phyloP scores from a whole-genome alignment of 2,113 vertebrate species.

The Chelonoidis abingdonii region DNA sequence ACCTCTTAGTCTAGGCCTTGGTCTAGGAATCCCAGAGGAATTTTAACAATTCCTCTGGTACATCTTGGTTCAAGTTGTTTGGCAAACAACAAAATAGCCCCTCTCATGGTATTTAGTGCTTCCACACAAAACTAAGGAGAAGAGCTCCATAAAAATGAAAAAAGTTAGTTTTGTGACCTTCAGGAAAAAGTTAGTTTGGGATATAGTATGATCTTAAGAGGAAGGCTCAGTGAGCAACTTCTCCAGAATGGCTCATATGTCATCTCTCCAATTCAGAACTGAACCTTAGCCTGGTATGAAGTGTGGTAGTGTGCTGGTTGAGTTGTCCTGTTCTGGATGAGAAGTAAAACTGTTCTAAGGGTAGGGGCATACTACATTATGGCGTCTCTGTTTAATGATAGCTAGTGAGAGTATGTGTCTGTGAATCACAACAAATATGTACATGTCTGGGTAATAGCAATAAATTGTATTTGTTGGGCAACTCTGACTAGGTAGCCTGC shows the following conservation, averaged over 20 bases:
- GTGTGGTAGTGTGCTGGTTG: not conserved
- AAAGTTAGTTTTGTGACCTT: not conserved
- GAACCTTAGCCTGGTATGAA: not conserved
- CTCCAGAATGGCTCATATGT: not conserved
- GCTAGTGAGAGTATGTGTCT: accelerated
- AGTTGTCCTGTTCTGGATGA: not conserved
- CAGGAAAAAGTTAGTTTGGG: not conserved
- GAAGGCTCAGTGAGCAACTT: not conserved
- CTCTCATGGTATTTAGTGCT: not conserved
- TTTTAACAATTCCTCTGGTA: not conserved
- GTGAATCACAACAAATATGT: not conserved
- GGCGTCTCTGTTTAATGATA: not conserved
- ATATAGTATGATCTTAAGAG: not conserved
- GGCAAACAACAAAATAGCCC: not conserved
- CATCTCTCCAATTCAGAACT: not conserved
- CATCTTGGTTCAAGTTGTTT: not conserved
- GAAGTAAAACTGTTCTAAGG: not conserved
- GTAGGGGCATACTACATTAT: not conserved
- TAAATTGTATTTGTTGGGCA: not conserved
- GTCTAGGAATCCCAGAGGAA: not conserved
- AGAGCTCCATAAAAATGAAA: not conserved
- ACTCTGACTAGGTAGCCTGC: not conserved
- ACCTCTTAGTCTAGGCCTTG: constrained; percentile 15
- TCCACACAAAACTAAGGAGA: not conserved
- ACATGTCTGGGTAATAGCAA: not conserved